These are phyloP conservation scores for Leuciscus waleckii DNA, from an alignment of 2,797 vertebrate genomes.

Conservation along the genomic window DNA sequence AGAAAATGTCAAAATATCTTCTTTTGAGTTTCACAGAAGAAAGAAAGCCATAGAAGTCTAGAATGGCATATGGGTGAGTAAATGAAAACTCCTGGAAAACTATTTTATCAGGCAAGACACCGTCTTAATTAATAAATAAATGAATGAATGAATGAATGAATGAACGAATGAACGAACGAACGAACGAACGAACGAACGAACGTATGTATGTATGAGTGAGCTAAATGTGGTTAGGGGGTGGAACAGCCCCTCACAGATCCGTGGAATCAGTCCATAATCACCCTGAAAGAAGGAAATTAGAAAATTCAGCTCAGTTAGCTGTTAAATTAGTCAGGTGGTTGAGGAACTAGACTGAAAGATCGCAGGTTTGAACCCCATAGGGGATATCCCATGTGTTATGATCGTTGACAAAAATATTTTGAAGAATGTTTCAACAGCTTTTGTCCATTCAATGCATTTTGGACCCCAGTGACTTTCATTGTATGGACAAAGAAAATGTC, in stretches of 20 bases:
- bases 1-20: neutral
- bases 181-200: too few species aligned
- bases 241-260: constrained; percentile 94
- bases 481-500: neutral
- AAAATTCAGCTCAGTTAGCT: neutral
- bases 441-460: neutral
- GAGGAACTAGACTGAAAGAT: neutral
- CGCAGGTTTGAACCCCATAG: neutral
- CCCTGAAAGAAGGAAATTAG: constrained; percentile 76
- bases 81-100: neutral
- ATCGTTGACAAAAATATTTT: too few species aligned
- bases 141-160: too few species aligned
- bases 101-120: neutral
- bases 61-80: neutral
- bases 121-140: neutral
- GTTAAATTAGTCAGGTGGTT: neutral
- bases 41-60: neutral
- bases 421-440: neutral
- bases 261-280: constrained; percentile 90
- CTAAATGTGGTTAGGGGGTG: constrained; percentile 64
- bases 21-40: neutral
- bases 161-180: too few species aligned
- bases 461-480: neutral
- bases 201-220: too few species aligned
- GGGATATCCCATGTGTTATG: neutral